Conservation (phyloP, 2,113 vertebrate genomes). For the Cyprinodon brontotheroides region DNA sequence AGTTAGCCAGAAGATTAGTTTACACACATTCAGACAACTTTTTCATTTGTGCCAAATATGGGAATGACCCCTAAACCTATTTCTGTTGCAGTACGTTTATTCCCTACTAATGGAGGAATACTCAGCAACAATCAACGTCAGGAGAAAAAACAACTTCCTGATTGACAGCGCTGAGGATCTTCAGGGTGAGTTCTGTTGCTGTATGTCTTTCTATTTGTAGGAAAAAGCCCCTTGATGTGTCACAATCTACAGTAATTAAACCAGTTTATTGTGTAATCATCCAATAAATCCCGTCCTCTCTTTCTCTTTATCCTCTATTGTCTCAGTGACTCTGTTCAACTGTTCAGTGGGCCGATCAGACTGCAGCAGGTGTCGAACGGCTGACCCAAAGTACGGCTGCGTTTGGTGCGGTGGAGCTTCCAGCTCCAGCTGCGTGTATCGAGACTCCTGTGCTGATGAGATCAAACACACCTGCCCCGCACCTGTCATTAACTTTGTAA, state of each 20-base stretch:
- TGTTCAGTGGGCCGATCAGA: constrained; percentile 92
- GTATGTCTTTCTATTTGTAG: background rate
- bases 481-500: constrained; percentile 89
- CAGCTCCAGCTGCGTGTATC: constrained; percentile 84
- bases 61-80: background rate
- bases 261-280: background rate
- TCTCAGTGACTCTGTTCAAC: constrained; percentile 91
- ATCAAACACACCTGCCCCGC: constrained; percentile 89
- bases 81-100: constrained; percentile 85
- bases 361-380: constrained; percentile 94
- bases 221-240: background rate
- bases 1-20: no score
- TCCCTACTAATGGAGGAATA: constrained; percentile 84
- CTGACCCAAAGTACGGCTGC: constrained; percentile 85
- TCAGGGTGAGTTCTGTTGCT: constrained; percentile 78
- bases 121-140: constrained; percentile 83
- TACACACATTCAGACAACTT: no score
- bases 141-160: constrained; percentile 82
- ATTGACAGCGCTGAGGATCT: constrained; percentile 90
- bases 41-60: no score
- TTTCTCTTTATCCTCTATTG: background rate
- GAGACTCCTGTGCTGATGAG: constrained; percentile 82
- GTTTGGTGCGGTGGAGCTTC: constrained; percentile 88
- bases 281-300: background rate
- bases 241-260: background rate